A percentile compares a stretch with the other conserved stretches of the same genome.
Conservation (phyloP, 2,888 invertebrate genomes). For the Acleris laterana region DNA sequence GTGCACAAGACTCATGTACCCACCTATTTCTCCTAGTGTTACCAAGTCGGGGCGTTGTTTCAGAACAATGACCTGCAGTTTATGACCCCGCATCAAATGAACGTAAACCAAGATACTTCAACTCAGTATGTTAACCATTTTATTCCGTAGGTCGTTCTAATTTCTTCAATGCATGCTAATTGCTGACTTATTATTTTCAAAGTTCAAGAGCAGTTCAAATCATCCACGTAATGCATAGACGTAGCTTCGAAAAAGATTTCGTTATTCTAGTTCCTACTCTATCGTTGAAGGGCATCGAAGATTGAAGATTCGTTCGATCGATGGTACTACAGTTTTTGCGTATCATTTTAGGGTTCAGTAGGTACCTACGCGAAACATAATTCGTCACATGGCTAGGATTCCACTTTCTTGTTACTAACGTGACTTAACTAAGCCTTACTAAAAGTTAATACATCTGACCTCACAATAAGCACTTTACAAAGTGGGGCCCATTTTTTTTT, state of each 20-base stretch:
- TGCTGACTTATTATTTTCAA: slow-evolving; percentile 18
- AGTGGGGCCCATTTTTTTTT: no score
- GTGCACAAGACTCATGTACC: not conserved
- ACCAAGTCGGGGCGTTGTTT: slow-evolving; percentile 3
- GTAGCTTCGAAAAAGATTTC: not conserved
- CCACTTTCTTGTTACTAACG: not conserved
- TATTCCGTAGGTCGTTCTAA: slow-evolving; percentile 19
- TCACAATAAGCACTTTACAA: no score
- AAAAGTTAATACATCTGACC: no score
- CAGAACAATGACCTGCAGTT: slow-evolving; percentile 27
- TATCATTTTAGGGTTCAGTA: slow-evolving; percentile 13
- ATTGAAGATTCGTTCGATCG: slow-evolving; percentile 29
- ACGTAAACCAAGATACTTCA: slow-evolving; percentile 13
- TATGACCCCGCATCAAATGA: slow-evolving; percentile 25
- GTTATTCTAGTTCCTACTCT: slow-evolving; percentile 17
- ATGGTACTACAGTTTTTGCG: slow-evolving; percentile 7
- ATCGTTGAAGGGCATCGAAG: slow-evolving; percentile 15
- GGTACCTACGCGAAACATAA: not conserved
- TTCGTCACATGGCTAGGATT: not conserved
- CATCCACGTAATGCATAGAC: not conserved
- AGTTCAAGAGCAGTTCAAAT: slow-evolving; percentile 6
- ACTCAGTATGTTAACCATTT: slow-evolving; percentile 12
- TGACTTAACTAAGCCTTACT: no score
- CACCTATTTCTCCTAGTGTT: slow-evolving; percentile 16
- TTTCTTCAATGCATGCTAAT: slow-evolving; percentile 25